phyloP scores from a whole-genome alignment of 2,797 vertebrate genomes.

The Saguinus oedipus region DNA sequence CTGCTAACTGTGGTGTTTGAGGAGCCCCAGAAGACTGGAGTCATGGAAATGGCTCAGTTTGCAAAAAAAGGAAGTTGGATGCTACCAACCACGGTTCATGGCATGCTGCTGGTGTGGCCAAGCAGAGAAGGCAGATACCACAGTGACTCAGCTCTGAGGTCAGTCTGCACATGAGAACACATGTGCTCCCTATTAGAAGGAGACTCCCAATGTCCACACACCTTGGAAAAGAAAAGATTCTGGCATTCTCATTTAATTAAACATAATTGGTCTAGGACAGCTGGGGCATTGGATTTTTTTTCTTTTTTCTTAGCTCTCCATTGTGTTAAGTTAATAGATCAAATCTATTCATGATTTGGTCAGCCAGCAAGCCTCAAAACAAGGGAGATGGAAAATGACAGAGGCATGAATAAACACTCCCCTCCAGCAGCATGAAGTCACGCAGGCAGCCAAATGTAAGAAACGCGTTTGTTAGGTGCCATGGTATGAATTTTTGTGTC shows the following conservation, averaged over 20 bases:
- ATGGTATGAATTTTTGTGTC: not conserved
- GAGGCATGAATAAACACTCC: not conserved
- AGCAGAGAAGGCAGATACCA: not conserved
- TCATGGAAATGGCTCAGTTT: not conserved
- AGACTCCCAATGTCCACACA: no score
- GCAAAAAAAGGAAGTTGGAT: not conserved
- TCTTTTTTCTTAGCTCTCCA: no score
- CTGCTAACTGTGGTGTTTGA: not conserved
- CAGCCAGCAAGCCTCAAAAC: not conserved
- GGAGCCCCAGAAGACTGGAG: not conserved
- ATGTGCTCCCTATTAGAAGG: no score
- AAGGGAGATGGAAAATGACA: accelerated
- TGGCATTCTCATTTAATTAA: no score
- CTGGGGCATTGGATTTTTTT: no score
- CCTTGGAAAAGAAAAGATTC: no score
- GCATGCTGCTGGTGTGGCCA: no score
- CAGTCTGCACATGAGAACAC: not conserved
- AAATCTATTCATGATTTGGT: not conserved
- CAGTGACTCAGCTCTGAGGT: not conserved
- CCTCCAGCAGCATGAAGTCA: not conserved
- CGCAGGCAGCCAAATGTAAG: not conserved
- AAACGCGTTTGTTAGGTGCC: not conserved
- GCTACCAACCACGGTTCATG: not conserved
- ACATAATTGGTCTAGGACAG: no score
- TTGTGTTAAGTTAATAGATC: no score